Base-by-base conservation (phyloP, 92 coral and sea anemone species). In the Epizoanthus illoricatus region DNA sequence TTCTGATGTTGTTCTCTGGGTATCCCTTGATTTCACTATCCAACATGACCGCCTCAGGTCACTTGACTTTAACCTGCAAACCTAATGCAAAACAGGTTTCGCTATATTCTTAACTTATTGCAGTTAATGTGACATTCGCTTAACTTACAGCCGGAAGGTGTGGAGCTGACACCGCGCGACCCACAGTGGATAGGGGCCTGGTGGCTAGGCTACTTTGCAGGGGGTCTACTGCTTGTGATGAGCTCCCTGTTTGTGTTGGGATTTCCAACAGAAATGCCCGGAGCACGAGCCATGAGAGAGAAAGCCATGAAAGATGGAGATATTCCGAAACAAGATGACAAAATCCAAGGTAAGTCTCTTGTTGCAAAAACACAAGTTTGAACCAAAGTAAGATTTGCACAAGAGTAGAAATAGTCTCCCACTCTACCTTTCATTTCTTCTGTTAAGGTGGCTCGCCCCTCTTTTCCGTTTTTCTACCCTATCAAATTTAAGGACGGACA, bases 181-280 rank as follows among this genome's bases (percentile, higher is more conserved):
- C 92, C 94, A 2, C 91, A 89, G 20, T 96, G 99, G 99, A 90
- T 96, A 41, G 99, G 99, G 47, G 93, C 94, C 62, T 96, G 99
- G 99, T 96, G 99, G 99, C 87, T 96, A 5, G 99, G 99, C 5
- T 88, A 88, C 56, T 67, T 91, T 36, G 79, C 81, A 3, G 88
- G 90, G 57, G 99, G 94, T 10, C 2, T 71, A 16, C 21, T 91
- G 2, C 87, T 93, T 4, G n/a, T 88, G 19, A 15, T 88, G 0
- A 61, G 67, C 43, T 81, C 92, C 4, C 59, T 92, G 17, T 75
- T 91, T 18, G 66, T 96, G 69, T 71, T 90, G 3, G 99, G 99
- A n/a, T 96, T 81, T 71, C 99, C 99, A 12, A 55, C 86, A 7
- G 92, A 84, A 73, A 83, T 95, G 65, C 95, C 98, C 2, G 95